These are phyloP conservation scores for Metaphire vulgaris DNA, from an alignment of 1,140 invertebrate species.

Conservation along the genomic window DNA sequence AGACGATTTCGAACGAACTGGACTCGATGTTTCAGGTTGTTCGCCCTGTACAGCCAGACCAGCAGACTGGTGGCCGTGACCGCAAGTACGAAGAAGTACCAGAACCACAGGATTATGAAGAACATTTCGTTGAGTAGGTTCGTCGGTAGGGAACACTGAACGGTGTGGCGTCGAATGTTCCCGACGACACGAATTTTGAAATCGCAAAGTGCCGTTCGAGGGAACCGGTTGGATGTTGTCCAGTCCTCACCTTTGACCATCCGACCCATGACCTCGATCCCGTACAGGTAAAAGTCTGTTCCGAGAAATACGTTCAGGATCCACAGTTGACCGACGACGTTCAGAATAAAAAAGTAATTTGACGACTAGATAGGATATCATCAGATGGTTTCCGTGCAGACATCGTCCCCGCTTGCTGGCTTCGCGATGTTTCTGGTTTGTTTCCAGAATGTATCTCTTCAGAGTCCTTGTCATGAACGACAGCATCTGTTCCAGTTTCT, in stretches of 20 bases:
- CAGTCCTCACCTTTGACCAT: constrained; percentile 52
- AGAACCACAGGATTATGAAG: constrained; percentile 57
- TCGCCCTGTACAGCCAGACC: constrained; percentile 34
- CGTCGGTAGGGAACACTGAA: constrained; percentile 35
- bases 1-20: constrained; percentile 5
- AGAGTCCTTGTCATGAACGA: constrained; percentile 49
- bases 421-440: constrained; percentile 40
- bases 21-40: neutral
- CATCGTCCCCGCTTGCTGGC: no score
- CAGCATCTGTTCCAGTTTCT: constrained; percentile 44
- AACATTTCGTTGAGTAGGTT: constrained; percentile 39
- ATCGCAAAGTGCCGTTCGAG: constrained; percentile 50
- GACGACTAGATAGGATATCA: constrained; percentile 54
- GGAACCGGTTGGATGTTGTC: constrained; percentile 48
- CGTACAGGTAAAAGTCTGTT: constrained; percentile 53
- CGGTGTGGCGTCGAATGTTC: constrained; percentile 34
- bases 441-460: constrained; percentile 47
- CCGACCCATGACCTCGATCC: constrained; percentile 54
- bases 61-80: constrained; percentile 51
- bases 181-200: constrained; percentile 53
- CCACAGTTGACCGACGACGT: constrained; percentile 56
- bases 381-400: constrained; percentile 54
- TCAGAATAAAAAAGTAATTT: constrained; percentile 55
- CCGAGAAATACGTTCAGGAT: constrained; percentile 55
- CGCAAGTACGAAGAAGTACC: constrained; percentile 56